Base-by-base conservation (phyloP, 1,140 invertebrate genomes). In the Parasteatoda tepidariorum region DNA sequence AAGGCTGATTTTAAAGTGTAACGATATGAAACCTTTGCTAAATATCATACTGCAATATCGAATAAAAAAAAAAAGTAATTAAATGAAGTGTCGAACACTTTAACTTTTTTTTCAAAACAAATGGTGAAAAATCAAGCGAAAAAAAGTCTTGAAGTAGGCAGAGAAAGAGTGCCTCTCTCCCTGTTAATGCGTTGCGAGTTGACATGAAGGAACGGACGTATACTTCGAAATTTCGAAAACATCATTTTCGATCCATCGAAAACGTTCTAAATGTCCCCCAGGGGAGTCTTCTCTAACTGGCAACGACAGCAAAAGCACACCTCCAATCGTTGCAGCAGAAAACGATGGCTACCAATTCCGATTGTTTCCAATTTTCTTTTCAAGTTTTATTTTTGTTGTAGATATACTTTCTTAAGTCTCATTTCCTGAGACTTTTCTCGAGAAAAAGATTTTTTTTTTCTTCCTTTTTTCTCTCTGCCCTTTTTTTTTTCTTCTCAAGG, bases 191-290 rank as follows among this genome's bases (percentile, higher is more conserved):
- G 48, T 28, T 48, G 24, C 55, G 78, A 82, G 66, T 71, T 82
- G 78, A 82, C 78, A 82, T 26, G 66, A 61, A 82, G 71, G 67
- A 55, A 82, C 67, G 67, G 22, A 71, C 54, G 78, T 66, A 70
- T 55, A 55, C 31, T 70, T 61, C 66, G 15, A 34, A 82, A 61
- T 82, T 82, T 82, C 78, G 78, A 82, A 82, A 82, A 82, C 78
- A 82, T 82, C 78, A 82, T 82, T 82, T 82, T 82, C 78, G 78
- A 82, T 82, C 78, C 78, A 82, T 71, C 66, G 66, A 18, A 71
- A 82, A 82, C 68, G 78, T 82, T 82, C 78, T 82, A 82, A 82
- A 82, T 82, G 67, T 66, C 61, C 71, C 78, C 78, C 66, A 34
- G 33, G 78, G 66, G 78, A 71, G 66, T 62, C 78, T 62, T 82